A percentile compares a stretch with the other conserved stretches of the same genome.
phyloP scores from a whole-genome alignment of 2,888 invertebrate genomes.

The Cataglyphis altisquamis region DNA sequence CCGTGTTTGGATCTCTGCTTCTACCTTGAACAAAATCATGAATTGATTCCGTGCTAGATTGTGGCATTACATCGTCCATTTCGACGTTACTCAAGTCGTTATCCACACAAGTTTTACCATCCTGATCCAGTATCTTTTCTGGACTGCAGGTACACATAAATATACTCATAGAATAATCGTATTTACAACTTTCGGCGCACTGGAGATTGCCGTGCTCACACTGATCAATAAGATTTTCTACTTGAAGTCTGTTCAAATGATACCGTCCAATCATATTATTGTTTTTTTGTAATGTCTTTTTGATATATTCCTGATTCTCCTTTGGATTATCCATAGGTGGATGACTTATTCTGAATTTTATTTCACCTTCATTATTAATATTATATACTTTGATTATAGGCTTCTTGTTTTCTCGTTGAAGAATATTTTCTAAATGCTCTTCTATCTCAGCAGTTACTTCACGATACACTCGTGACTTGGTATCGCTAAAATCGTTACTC shows the following conservation, averaged over 20 bases:
- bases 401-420: conserved; percentile 70
- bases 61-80: conserved; percentile 73
- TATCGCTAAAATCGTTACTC: conserved; percentile 88
- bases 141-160: conserved; percentile 90
- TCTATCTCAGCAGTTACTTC: conserved; percentile 89
- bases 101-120: conserved; percentile 86
- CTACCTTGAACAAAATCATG: conserved; percentile 80
- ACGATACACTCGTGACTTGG: conserved; percentile 89
- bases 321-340: conserved; percentile 77
- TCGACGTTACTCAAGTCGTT: conserved; percentile 78
- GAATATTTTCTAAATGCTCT: conserved; percentile 87
- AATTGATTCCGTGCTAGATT: conserved; percentile 70
- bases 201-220: conserved; percentile 90
- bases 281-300: conserved; percentile 77
- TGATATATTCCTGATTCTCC: conserved; percentile 78
- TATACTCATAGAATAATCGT: conserved; percentile 88
- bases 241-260: conserved; percentile 77
- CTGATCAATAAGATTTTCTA: conserved; percentile 87
- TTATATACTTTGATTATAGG: conserved; percentile 81
- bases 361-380: conserved; percentile 80
- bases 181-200: conserved; percentile 90
- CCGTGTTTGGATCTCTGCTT: conserved; percentile 78
- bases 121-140: conserved; percentile 87
- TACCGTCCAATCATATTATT: conserved; percentile 80
- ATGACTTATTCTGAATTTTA: conserved; percentile 82